Conservation (phyloP, 2,113 vertebrate genomes). For the Pseudolaguvia tuberculata region DNA sequence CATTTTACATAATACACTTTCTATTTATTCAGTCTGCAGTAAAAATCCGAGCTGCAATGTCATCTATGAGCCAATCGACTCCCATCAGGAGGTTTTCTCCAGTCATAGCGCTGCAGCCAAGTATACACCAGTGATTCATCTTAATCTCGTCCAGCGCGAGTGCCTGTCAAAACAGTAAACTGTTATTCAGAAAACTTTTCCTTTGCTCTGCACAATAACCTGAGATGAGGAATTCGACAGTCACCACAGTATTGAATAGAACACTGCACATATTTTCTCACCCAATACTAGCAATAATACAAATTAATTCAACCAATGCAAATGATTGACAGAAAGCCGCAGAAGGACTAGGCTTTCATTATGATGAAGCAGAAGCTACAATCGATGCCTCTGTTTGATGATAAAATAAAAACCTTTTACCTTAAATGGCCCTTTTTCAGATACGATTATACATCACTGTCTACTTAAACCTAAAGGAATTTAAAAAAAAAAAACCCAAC, state of each 20-base stretch:
- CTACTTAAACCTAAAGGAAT: neutral
- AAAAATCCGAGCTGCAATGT: conserved; percentile 68
- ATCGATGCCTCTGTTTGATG: no score
- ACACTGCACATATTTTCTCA: no score
- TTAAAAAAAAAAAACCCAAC: neutral
- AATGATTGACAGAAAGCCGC: no score
- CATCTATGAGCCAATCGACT: conserved; percentile 78
- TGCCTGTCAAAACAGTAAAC: conserved; percentile 62
- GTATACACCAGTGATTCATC: conserved; percentile 86
- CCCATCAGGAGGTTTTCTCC: conserved; percentile 80
- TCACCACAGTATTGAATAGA: no score
- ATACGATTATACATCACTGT: neutral
- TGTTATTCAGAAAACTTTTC: neutral
- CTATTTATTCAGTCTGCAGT: conserved; percentile 58
- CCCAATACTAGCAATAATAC: no score
- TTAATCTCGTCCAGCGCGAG: conserved; percentile 78
- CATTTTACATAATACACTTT: neutral
- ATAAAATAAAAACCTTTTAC: no score
- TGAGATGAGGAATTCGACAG: no score
- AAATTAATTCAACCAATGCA: no score
- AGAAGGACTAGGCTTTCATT: no score
- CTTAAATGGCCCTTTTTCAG: no score
- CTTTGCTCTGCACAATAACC: neutral
- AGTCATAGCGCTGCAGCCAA: conserved; percentile 82
- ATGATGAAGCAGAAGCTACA: no score